Percentiles rank a stretch among this genome's conserved stretches.
These are phyloP conservation scores for Larimichthys crocea DNA, from an alignment of 2,113 vertebrate species.

Conservation along the genomic window DNA sequence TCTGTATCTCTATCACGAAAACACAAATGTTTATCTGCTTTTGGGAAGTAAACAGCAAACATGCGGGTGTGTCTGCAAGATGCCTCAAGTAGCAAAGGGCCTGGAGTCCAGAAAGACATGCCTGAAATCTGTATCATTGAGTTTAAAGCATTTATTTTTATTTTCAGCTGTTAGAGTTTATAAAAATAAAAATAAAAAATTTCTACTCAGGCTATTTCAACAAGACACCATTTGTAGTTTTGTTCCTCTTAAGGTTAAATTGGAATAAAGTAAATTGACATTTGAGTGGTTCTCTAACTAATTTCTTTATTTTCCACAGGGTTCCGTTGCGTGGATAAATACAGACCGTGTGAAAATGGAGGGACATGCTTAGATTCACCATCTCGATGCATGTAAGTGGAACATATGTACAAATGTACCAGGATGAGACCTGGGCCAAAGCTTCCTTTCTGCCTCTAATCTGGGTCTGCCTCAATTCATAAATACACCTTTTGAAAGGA, in stretches of 20 bases:
- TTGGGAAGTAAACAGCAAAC: conserved; percentile 52
- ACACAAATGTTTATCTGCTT: conserved; percentile 44
- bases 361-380: conserved; percentile 84
- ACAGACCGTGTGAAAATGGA: conserved; percentile 85
- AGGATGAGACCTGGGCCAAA: background rate
- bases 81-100: conserved; percentile 55
- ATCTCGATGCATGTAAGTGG: conserved; percentile 85
- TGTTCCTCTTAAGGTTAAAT: background rate
- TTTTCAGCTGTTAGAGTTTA: background rate
- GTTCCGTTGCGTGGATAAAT: conserved; percentile 80
- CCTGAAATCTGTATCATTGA: conserved; percentile 3
- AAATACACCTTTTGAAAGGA: background rate
- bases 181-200: background rate
- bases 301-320: conserved; percentile 76
- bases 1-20: conserved; percentile 24
- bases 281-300: conserved; percentile 49
- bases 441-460: background rate
- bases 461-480: background rate
- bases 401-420: conserved; percentile 29
- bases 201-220: background rate
- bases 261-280: background rate
- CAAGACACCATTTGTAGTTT: background rate
- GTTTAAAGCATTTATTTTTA: background rate
- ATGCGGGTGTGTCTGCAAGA: conserved; percentile 54
- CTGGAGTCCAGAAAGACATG: background rate